Evolutionary conservation across 2,797 vertebrate genomes (phyloP), one percentile per base, ranked within the genome.

Genomic region (Mycteria americana): DNA sequence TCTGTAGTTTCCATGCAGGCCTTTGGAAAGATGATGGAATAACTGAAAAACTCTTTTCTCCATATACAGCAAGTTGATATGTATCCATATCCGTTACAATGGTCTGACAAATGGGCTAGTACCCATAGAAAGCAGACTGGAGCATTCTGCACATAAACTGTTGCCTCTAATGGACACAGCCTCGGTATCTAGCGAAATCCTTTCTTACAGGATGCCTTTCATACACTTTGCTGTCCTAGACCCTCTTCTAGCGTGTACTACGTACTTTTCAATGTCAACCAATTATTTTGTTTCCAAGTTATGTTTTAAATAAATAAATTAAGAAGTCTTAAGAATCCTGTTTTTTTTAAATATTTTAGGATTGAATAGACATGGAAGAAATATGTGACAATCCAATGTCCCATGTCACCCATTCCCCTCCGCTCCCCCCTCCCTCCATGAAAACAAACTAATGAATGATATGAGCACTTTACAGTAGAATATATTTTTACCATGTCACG

Each of bases 71-170:
- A 37, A 69, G 25, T 13, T 69, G 25, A 60, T 25, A 16, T 4
- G 1, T 10, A 50, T 17, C 75, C 30, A 13, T 3, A 60, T 54
- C 17, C 10, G 9, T 67, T 37, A 21, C 18, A 53, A 4, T 16
- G 17, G n/a, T 39, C 35, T 73, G 46, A 30, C 21, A 43, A 60
- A 65, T 4, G 8, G 8, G 5, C 6, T 5, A 62, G 31, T 14
- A 25, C 9, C 16, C 45, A 31, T 0, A n/a, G 33, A n/a, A 77
- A 63, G 5, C 21, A 72, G 14, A 51, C 24, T 21, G 56, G 28
- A 89, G 10, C 0, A 0, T 43, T 39, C 37, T 57, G 46, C 12
- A 18, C 9, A 22, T 5, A 50, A 48, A n/a, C 13, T 2, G 1
- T 11, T 50, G 24, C 18, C 59, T 68, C 16, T 12, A 28, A 13